phyloP scores from a whole-genome alignment of 2,888 invertebrate genomes.

The Galeopsomyia nigrocyanea region DNA sequence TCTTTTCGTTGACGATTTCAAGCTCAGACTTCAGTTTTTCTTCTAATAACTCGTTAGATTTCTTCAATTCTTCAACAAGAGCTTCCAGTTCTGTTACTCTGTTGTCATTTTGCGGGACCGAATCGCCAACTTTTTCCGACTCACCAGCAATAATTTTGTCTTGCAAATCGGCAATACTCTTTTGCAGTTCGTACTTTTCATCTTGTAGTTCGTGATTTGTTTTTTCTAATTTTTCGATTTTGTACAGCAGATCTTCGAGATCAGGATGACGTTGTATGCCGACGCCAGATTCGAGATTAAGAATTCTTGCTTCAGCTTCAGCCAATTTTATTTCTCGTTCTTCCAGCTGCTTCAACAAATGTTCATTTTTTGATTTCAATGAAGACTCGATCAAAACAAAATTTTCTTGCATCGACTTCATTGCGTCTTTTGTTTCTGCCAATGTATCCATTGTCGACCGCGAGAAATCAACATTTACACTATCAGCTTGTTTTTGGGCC shows the following conservation, averaged over 20 bases:
- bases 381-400: slow-evolving; percentile 79
- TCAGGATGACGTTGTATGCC: slow-evolving; percentile 56
- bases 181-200: slow-evolving; percentile 63
- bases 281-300: slow-evolving; percentile 59
- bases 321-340: slow-evolving; percentile 72
- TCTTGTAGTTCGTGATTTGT: slow-evolving; percentile 59
- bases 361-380: slow-evolving; percentile 78
- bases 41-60: slow-evolving; percentile 59
- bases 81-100: slow-evolving; percentile 69
- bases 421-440: slow-evolving; percentile 83
- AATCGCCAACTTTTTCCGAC: slow-evolving; percentile 52
- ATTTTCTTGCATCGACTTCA: slow-evolving; percentile 85
- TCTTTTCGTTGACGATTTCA: slow-evolving; percentile 55
- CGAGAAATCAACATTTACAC: slow-evolving; percentile 58
- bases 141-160: slow-evolving; percentile 56
- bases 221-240: slow-evolving; percentile 57
- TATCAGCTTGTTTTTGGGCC: slow-evolving; percentile 56
- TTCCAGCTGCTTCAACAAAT: slow-evolving; percentile 72
- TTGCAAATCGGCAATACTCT: slow-evolving; percentile 60
- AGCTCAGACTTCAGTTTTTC: slow-evolving; percentile 60
- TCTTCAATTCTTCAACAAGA: slow-evolving; percentile 63
- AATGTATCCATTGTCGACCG: slow-evolving; percentile 76
- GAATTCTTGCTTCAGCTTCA: slow-evolving; percentile 60
- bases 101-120: slow-evolving; percentile 60
- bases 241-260: slow-evolving; percentile 57